Evolutionary conservation across 2,113 vertebrate genomes (phyloP).

Genomic region (Ramphastos sulfuratus): DNA sequence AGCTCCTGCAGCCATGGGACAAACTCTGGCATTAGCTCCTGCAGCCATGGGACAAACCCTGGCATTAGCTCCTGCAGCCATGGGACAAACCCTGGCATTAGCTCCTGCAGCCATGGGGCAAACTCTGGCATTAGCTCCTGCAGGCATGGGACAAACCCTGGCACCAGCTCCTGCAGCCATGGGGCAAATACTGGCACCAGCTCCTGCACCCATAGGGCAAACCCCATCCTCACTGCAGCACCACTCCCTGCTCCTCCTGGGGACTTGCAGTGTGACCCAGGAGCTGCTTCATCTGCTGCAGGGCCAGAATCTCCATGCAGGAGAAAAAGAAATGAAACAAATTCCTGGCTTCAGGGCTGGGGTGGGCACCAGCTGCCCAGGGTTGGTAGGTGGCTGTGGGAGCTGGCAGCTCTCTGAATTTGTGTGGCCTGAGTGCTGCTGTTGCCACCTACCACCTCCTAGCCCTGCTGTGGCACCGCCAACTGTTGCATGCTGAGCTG

Average conservation of each 20-base stretch:
- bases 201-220: not conserved
- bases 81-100: not conserved
- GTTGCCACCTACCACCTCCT: not conserved
- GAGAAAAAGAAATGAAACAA: rapidly evolving
- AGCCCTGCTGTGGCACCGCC: not conserved
- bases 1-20: no score
- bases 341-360: rapidly evolving
- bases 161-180: not conserved
- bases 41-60: no score
- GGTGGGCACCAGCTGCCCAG: not conserved
- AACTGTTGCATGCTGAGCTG: not conserved
- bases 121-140: no score
- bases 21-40: no score
- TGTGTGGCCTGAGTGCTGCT: not conserved
- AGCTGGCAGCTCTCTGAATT: not conserved
- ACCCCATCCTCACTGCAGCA: rapidly evolving
- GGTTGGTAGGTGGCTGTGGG: not conserved
- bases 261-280: no score
- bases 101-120: no score
- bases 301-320: not conserved
- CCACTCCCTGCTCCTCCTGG: rapidly evolving
- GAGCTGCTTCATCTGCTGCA: not conserved
- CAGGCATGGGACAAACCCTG: no score
- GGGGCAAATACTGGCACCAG: not conserved
- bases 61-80: not conserved